Evolutionary conservation across 2,888 invertebrate genomes (phyloP), one percentile per base, ranked within the genome.

Genomic region (Nebria brevicollis): DNA sequence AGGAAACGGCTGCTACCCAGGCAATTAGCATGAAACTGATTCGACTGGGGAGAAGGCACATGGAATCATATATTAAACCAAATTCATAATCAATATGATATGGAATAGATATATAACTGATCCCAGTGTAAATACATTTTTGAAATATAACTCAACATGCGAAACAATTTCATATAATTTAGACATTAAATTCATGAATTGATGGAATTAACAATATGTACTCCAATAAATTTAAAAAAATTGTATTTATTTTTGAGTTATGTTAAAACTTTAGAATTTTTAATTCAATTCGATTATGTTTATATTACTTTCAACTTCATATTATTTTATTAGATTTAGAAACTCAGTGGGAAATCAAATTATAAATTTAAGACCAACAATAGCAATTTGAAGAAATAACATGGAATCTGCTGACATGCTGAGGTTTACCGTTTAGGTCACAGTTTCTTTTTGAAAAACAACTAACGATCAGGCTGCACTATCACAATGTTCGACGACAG

Each of bases 11-110:
- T 15, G 26, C 25, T 34, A 25, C 7, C 34, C 26, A 15, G 10
- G 70, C 70, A 70, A 70, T 70, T 70, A 70, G 70, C 34, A 70
- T 20, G 34, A 34, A 70, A 70, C 11, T 25, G 34, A 6, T 1
- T 13, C 70, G 5, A 5, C 1, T 26, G 70, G 25, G 26, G 25
- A 20, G 25, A 70, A 26, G 25, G 26, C 34, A 11, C 20, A 70
- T 70, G 70, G 25, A 70, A 20, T 6, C 34, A 70, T 70, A 26
- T 25, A 25, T 70, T 25, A 70, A 70, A 70, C 34, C 25, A 70
- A 70, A 20, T 25, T 34, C 10, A 70, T 70, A 70, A 15, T 66
- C 66, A 13, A 66, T 66, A 1, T 13, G 25, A 66, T 26, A 7
- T 70, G 10, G 11, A 34, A 70, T 13, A 15, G n/a, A 15, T 15